Conservation (phyloP, 2,888 invertebrate genomes). For the Caenorhabditis becei region DNA sequence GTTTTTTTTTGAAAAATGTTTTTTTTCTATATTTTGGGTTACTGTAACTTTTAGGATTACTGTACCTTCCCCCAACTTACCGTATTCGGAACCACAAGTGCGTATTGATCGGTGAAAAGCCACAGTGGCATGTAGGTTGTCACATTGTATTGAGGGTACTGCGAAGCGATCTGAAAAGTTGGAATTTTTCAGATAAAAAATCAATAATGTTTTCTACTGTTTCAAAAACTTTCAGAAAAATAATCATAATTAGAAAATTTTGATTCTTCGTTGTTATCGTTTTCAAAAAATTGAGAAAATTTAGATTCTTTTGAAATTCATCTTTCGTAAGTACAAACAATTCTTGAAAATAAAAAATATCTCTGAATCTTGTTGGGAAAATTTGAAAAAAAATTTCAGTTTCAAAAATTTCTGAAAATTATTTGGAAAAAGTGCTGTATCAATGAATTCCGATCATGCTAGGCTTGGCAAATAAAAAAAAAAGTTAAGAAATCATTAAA, state of each 20-base stretch:
- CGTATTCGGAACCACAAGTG: conserved; percentile 77
- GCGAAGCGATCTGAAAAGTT: conserved; percentile 58
- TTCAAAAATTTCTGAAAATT: too few species aligned
- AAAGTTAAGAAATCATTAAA: not conserved
- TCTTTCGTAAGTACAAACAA: too few species aligned
- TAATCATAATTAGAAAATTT: too few species aligned
- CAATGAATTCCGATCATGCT: too few species aligned
- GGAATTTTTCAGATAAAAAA: conserved; percentile 1
- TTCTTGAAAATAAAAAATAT: conserved; percentile 8
- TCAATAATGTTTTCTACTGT: too few species aligned
- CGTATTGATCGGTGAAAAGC: conserved; percentile 80
- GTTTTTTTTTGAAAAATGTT: too few species aligned
- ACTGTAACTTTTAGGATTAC: not conserved
- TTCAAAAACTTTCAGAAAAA: too few species aligned
- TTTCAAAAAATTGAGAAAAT: too few species aligned
- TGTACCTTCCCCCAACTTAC: conserved; percentile 35
- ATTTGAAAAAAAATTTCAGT: not conserved
- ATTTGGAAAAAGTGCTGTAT: too few species aligned
- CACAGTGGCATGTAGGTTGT: conserved; percentile 80
- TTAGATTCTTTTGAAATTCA: too few species aligned
- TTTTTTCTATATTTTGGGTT: not conserved
- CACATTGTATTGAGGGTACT: conserved; percentile 71
- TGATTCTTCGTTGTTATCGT: too few species aligned
- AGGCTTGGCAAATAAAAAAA: too few species aligned
- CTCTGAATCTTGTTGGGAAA: not conserved